phyloP scores from a whole-genome alignment of 2,113 vertebrate genomes.

The Pluvialis apricaria region DNA sequence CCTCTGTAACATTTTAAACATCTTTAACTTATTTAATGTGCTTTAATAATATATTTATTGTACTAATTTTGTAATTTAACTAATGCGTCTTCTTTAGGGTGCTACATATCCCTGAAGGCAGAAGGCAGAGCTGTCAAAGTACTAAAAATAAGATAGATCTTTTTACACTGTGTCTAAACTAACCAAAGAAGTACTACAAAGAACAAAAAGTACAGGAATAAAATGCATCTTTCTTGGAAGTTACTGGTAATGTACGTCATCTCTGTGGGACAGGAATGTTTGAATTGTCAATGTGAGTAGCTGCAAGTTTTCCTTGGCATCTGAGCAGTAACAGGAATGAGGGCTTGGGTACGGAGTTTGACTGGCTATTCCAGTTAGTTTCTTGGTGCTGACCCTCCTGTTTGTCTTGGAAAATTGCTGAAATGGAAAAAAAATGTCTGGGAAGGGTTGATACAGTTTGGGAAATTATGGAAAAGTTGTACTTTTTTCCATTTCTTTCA shows the following conservation, averaged over 20 bases:
- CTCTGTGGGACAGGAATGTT: not conserved
- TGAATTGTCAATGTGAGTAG: not conserved
- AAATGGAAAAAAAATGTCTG: not conserved
- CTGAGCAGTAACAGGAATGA: not conserved
- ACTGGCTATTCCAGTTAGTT: not conserved
- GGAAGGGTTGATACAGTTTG: not conserved
- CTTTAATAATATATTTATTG: not conserved
- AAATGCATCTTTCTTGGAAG: not conserved
- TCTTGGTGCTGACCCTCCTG: not conserved
- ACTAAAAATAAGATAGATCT: not conserved
- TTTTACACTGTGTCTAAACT: not conserved
- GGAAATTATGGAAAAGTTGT: not conserved
- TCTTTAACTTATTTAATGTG: not conserved
- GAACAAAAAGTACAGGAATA: not conserved
- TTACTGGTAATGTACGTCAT: not conserved
- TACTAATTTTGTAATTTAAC: not conserved
- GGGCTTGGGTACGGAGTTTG: not conserved
- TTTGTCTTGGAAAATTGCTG: not conserved
- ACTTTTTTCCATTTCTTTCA: not conserved
- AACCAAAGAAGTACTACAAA: not conserved
- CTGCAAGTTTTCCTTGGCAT: not conserved
- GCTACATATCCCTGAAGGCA: not conserved
- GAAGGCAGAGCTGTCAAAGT: not conserved
- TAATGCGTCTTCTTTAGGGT: not conserved
- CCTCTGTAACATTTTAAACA: not conserved